phyloP scores from a whole-genome alignment of 2,797 vertebrate genomes.

The Leptodactylus fallax region DNA sequence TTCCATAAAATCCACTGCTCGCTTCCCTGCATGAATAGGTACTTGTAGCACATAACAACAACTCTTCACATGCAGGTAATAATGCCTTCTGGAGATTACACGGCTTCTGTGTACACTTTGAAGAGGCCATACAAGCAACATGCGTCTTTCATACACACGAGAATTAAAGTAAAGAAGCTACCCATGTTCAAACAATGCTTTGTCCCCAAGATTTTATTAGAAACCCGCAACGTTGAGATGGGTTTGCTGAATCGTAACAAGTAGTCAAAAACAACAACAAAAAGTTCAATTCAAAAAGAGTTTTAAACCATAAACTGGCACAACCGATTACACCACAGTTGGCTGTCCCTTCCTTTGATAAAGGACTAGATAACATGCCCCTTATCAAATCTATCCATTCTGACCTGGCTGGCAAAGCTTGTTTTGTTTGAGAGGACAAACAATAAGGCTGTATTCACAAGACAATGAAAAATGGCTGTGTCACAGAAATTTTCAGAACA shows the following conservation, averaged over 20 bases:
- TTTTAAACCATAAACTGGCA: neutral
- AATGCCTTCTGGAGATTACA: constrained; percentile 49
- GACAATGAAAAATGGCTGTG: too few species aligned
- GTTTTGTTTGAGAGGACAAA: too few species aligned
- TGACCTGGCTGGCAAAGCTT: too few species aligned
- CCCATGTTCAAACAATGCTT: neutral
- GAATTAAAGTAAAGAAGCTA: neutral
- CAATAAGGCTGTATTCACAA: too few species aligned
- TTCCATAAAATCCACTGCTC: constrained; percentile 15
- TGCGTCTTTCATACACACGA: neutral
- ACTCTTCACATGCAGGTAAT: constrained; percentile 41
- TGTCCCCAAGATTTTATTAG: neutral
- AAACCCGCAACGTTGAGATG: neutral
- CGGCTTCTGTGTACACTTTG: constrained; percentile 25
- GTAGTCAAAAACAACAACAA: neutral
- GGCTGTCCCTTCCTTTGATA: too few species aligned
- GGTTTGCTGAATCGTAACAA: neutral
- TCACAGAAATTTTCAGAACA: too few species aligned
- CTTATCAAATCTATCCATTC: too few species aligned
- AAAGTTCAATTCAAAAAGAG: neutral
- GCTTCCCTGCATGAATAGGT: constrained; percentile 40
- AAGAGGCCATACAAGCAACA: constrained; percentile 29
- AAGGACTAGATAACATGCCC: too few species aligned
- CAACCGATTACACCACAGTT: too few species aligned
- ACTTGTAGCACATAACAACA: constrained; percentile 40